Evolutionary conservation across 2,888 invertebrate genomes (phyloP).

Genomic region (Drosophila sordidula): DNA sequence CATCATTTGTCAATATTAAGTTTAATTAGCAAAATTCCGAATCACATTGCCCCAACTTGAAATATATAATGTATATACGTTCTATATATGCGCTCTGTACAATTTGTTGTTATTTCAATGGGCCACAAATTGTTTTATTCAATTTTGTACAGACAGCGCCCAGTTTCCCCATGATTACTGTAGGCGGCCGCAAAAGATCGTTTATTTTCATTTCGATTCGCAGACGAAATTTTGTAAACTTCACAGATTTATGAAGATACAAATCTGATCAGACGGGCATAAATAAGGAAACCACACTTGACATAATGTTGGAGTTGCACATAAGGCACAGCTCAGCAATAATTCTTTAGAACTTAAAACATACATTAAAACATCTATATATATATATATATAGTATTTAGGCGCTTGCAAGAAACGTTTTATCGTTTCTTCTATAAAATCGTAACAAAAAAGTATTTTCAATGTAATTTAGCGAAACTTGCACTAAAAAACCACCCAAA

Average conservation of each 20-base stretch:
- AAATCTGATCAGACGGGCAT: conserved; percentile 15
- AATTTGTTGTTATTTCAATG: conserved; percentile 51
- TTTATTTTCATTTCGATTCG: conserved; percentile 57
- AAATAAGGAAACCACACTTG: background rate
- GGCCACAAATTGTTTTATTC: conserved; percentile 65
- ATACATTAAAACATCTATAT: background rate
- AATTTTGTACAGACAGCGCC: conserved; percentile 33
- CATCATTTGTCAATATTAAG: conserved; percentile 81
- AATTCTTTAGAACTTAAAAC: background rate
- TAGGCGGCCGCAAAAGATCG: conserved; percentile 41
- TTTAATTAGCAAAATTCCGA: conserved; percentile 76
- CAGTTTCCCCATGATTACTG: conserved; percentile 35
- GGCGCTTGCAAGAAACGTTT: background rate
- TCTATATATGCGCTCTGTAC: conserved; percentile 10
- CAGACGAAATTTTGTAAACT: conserved; percentile 39
- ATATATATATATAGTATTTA: too few species aligned
- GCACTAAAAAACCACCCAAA: conserved; percentile 17
- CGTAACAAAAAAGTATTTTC: too few species aligned
- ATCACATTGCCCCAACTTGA: conserved; percentile 10
- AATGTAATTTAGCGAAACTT: conserved; percentile 5
- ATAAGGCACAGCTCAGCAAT: background rate
- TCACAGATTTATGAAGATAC: conserved; percentile 40
- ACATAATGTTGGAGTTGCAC: background rate
- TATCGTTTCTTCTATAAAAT: background rate
- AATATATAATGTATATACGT: conserved; percentile 11